phyloP scores from a whole-genome alignment of 2,888 invertebrate genomes.

The Drosophila mimica region DNA sequence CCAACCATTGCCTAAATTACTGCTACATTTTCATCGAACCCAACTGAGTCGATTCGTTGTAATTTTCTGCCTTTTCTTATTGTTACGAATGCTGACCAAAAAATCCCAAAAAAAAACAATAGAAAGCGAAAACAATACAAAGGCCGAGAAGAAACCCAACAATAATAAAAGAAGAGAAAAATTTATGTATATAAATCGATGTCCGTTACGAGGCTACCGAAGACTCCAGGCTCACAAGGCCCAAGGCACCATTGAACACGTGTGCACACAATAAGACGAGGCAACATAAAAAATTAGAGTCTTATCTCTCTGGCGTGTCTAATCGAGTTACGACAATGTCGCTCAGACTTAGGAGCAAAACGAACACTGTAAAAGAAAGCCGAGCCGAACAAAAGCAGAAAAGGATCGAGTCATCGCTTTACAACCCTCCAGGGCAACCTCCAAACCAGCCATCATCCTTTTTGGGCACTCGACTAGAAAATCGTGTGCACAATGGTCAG shows the following conservation, averaged over 20 bases:
- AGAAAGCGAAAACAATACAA: conserved; percentile 79
- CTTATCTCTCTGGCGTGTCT: conserved; percentile 70
- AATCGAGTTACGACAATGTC: conserved; percentile 78
- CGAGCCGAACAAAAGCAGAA: conserved; percentile 47
- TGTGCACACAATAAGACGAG: conserved; percentile 78
- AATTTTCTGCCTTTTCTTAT: conserved; percentile 49
- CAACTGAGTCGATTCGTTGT: conserved; percentile 39
- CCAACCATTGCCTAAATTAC: conserved; percentile 21
- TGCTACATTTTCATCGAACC: conserved; percentile 30
- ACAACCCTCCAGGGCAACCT: conserved; percentile 34
- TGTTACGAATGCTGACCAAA: conserved; percentile 35
- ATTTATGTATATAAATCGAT: conserved; percentile 34
- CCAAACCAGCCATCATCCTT: conserved; percentile 39
- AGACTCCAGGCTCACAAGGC: conserved; percentile 17
- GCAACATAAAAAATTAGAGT: conserved; percentile 72
- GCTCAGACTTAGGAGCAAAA: conserved; percentile 49
- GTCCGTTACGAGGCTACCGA: conserved; percentile 54
- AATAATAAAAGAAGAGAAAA: conserved; percentile 1
- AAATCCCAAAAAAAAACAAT: conserved; percentile 52
- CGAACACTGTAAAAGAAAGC: conserved; percentile 40
- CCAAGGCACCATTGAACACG: conserved; percentile 77
- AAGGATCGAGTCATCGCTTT: conserved; percentile 66
- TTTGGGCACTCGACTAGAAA: conserved; percentile 65
- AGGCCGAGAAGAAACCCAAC: conserved; percentile 52
- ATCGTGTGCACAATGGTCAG: conserved; percentile 63